Conservation (phyloP, 2,113 vertebrate genomes). For the Dromiciops gliroides region DNA sequence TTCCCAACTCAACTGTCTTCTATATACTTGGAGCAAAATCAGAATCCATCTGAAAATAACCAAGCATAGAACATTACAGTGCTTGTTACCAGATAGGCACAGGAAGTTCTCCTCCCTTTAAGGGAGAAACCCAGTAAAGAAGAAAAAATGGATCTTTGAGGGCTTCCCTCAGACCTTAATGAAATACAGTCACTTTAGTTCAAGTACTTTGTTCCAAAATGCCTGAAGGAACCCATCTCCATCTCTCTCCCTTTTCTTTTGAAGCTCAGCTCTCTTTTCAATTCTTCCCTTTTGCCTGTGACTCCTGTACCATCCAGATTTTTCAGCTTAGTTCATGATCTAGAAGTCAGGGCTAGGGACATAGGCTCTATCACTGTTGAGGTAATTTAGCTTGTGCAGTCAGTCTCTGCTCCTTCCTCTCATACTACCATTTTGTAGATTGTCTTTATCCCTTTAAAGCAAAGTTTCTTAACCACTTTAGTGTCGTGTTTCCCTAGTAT, state of each 20-base stretch:
- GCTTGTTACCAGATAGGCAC: not conserved
- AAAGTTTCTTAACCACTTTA: not conserved
- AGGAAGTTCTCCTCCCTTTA: too few relatives aligned
- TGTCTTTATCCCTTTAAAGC: not conserved
- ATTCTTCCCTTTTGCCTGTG: not conserved
- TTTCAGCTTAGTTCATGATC: not conserved
- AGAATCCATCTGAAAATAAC: not conserved
- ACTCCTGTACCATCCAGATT: not conserved
- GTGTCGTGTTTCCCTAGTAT: not conserved
- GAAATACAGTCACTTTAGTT: not conserved
- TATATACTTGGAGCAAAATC: not conserved
- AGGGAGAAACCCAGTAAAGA: not conserved
- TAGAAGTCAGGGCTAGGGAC: not conserved
- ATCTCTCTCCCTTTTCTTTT: not conserved
- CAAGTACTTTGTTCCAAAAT: not conserved
- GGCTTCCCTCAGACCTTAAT: not conserved
- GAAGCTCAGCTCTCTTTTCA: not conserved
- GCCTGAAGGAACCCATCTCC: too few relatives aligned
- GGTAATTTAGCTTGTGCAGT: not conserved
- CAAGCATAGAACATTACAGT: not conserved
- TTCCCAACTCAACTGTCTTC: not conserved
- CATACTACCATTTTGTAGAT: not conserved
- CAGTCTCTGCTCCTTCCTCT: not conserved
- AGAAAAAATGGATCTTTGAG: not conserved
- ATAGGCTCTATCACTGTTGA: not conserved